A percentile compares a stretch with the other conserved stretches of the same genome.
Conservation (phyloP, 2,113 vertebrate species). For the Abramis brama region DNA sequence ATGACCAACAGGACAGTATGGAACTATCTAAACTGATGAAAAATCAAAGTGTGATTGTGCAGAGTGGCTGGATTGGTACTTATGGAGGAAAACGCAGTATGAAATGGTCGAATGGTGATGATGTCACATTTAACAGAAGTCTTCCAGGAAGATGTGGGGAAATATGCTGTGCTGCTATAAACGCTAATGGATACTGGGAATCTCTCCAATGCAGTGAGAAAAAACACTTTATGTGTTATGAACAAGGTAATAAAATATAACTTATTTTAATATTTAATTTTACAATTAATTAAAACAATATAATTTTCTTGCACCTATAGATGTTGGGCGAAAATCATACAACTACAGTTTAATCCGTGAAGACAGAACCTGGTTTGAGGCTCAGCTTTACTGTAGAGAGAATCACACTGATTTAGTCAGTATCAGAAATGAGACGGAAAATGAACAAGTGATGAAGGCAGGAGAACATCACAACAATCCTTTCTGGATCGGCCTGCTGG, state of each 20-base stretch:
- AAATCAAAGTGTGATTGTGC: rapidly evolving
- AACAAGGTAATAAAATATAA: constrained; percentile 49
- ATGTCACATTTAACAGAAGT: rapidly evolving
- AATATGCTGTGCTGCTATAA: constrained; percentile 14
- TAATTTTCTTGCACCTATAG: background rate
- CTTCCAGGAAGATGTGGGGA: rapidly evolving
- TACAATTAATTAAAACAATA: background rate
- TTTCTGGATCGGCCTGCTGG: constrained; percentile 67
- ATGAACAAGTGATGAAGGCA: background rate
- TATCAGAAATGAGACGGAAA: background rate
- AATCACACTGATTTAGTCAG: constrained; percentile 53
- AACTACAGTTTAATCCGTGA: background rate
- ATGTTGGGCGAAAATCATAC: background rate
- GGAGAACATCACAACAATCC: rapidly evolving
- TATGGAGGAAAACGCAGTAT: rapidly evolving
- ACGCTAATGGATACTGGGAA: background rate
- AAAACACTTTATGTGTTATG: constrained; percentile 63
- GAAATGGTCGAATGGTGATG: constrained; percentile 60
- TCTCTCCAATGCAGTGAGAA: constrained; percentile 22
- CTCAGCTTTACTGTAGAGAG: constrained; percentile 58
- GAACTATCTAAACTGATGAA: rapidly evolving
- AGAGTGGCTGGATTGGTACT: constrained; percentile 55
- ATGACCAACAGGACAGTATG: constrained; percentile 36
- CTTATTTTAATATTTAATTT: background rate
- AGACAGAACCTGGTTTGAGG: constrained; percentile 56